Percentiles rank a stretch among this genome's conserved stretches.
Evolutionary conservation across 2,888 invertebrate genomes (phyloP).

Genomic region (Pheosia tremula): DNA sequence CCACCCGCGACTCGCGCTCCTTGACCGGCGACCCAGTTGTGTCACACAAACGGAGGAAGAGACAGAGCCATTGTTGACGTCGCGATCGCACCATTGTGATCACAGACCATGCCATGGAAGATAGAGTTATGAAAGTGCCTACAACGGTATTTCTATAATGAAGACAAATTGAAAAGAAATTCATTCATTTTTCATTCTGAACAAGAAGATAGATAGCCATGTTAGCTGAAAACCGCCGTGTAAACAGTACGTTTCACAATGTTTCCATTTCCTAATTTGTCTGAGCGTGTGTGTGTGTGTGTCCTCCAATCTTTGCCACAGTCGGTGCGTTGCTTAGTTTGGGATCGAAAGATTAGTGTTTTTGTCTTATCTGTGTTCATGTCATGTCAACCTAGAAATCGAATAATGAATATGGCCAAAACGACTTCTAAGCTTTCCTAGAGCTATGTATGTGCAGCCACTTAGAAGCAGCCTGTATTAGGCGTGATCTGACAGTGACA

Average conservation of each 20-base stretch:
- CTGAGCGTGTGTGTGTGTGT: too few species aligned
- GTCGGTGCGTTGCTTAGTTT: background rate
- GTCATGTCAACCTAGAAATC: conserved; percentile 1
- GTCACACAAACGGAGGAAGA: conserved; percentile 37
- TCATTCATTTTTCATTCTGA: too few species aligned
- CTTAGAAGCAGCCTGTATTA: background rate
- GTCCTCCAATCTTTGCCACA: background rate
- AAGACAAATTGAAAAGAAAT: too few species aligned
- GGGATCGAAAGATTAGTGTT: background rate
- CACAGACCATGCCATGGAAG: background rate
- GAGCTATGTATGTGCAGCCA: background rate
- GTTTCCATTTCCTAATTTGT: too few species aligned
- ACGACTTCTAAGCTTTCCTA: background rate
- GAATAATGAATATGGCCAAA: background rate
- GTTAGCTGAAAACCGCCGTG: too few species aligned
- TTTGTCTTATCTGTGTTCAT: background rate
- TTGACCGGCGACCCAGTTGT: conserved; percentile 34
- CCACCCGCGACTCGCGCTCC: conserved; percentile 16
- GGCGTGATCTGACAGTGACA: conserved; percentile 1
- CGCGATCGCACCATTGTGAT: background rate
- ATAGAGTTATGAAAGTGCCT: too few species aligned
- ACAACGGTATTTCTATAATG: too few species aligned
- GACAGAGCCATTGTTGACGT: conserved; percentile 7
- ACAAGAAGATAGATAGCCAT: too few species aligned
- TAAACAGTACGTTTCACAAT: too few species aligned